Conservation (phyloP, 1,140 invertebrate species). For the Oscheius sp. region DNA sequence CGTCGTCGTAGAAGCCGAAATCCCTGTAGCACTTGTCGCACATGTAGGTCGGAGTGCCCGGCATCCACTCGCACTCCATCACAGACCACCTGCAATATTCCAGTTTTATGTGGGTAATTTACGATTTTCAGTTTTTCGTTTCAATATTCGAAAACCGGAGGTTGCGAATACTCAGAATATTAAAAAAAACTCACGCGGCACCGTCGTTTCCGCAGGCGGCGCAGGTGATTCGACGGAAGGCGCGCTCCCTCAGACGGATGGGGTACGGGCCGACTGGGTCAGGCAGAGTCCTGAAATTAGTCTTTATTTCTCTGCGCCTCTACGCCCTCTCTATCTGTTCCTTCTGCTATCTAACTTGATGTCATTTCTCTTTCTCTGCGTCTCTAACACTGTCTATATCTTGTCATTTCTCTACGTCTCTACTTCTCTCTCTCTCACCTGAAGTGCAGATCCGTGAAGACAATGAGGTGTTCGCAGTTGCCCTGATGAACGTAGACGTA, state of each 20-base stretch:
- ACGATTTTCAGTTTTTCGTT: not conserved
- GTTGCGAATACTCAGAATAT: not conserved
- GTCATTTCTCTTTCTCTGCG: no score
- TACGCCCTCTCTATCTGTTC: no score
- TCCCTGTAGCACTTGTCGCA: slow-evolving; percentile 16
- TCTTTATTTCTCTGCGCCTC: not conserved
- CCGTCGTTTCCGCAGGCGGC: not conserved
- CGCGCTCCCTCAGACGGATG: slow-evolving; percentile 6
- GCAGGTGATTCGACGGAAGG: slow-evolving; percentile 15
- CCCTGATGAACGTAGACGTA: slow-evolving; percentile 31
- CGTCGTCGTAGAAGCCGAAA: slow-evolving; percentile 4
- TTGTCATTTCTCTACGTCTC: no score
- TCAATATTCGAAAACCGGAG: not conserved
- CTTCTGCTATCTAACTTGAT: no score
- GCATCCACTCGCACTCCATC: not conserved
- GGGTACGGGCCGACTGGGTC: slow-evolving; percentile 6
- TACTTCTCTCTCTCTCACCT: not conserved
- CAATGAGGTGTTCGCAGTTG: slow-evolving; percentile 22
- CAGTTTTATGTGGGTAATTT: no score
- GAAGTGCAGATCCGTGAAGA: slow-evolving; percentile 21
- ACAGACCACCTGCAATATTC: slow-evolving; percentile 22
- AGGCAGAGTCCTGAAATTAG: slow-evolving; percentile 2
- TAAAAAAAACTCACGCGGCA: slow-evolving; percentile 8
- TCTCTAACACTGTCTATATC: no score
- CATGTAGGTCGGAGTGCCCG: slow-evolving; percentile 1